phyloP scores from a whole-genome alignment of 2,113 vertebrate species.

The Microtus pennsylvanicus region DNA sequence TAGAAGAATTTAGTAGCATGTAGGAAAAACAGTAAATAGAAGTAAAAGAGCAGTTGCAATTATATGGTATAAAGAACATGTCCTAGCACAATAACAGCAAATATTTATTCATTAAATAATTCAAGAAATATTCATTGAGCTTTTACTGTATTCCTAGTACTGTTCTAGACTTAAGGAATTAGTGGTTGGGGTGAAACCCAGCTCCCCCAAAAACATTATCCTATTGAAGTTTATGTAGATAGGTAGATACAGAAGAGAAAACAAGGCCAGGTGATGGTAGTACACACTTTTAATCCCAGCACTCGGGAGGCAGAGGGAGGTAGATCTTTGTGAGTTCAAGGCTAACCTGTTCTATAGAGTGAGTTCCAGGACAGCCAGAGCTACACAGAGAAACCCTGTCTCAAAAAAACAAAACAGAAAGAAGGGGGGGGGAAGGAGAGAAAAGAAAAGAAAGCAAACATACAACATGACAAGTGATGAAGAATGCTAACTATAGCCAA shows the following conservation, averaged over 20 bases:
- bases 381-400: no score
- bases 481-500: background rate
- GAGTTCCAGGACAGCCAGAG: no score
- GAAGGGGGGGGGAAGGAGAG: accelerated
- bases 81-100: background rate
- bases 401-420: no score
- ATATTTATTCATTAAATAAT: conserved; percentile 3
- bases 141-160: background rate
- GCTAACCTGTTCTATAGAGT: no score
- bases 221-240: conserved; percentile 1
- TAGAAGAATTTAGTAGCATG: background rate
- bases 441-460: background rate
- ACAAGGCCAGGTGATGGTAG: no score
- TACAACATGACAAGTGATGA: background rate
- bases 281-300: no score
- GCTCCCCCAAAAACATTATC: background rate
- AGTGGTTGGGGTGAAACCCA: background rate
- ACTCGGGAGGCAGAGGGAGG: no score
- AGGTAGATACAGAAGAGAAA: background rate
- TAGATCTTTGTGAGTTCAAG: no score
- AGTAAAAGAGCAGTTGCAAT: background rate
- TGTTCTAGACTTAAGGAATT: background rate
- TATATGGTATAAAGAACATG: conserved; percentile 7
- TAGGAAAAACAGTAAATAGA: background rate
- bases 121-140: background rate